Evolutionary conservation across 1,140 invertebrate genomes (phyloP), one percentile per base, ranked within the genome.

Genomic region (Lordiphosa collinella): DNA sequence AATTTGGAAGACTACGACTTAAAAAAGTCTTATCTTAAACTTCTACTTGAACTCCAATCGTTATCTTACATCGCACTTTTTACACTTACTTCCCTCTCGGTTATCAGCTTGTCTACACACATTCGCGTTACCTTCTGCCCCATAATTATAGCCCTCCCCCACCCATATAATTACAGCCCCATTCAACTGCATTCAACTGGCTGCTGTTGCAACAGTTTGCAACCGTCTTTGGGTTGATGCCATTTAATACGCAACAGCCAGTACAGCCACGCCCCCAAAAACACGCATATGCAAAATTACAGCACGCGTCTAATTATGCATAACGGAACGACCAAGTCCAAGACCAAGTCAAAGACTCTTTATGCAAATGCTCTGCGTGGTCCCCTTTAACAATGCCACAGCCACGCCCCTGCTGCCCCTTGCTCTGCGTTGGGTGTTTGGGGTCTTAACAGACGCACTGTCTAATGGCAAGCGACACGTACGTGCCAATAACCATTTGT

Each of bases 401-500:
- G 22, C 5, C 22, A 25, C 22, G 22, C 22, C 22, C 22, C 22
- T 25, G 18, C 25, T 47, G n/a, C 31, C 18, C 18, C 0, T 0
- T 18, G 18, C 18, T 18, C 18, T 18, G 18, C 4, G 18, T 4
- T 18, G 18, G 18, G 18, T 69, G 61, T 69, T 59, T 44, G 41
- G 41, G 60, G 56, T 40, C 64, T 60, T 74, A 65, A 76, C 52
- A 72, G 72, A 82, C 66, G 65, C 61, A 68, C 58, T 71, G 62
- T 65, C 76, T 80, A 80, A 80, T 80, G 76, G 72, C 76, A 67
- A 82, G 52, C 76, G 76, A 84, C 78, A 78, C 72, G 78, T 78
- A 82, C 78, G 78, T 82, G 78, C 78, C 78, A 82, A 84, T 82
- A 82, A 63, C 78, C 78, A 82, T 82, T 82, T 82, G 78, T 82